Conservation (phyloP, 2,113 vertebrate genomes). For the Sander lucioperca region DNA sequence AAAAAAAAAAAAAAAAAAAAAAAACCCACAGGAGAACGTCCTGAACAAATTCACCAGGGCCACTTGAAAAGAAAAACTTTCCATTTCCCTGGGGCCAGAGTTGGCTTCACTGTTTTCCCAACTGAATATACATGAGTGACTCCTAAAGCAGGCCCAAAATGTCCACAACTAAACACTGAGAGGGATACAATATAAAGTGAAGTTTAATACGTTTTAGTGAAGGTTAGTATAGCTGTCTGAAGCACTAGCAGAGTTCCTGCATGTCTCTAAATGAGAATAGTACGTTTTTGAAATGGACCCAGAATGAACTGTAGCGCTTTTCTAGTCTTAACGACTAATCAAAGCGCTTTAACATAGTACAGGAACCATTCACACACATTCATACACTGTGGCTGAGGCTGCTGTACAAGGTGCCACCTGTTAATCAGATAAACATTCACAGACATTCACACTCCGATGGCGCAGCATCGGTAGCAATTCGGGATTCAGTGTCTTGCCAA, state of each 20-base stretch:
- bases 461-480: too few relatives aligned
- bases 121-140: neutral
- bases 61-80: neutral
- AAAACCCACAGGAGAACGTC: neutral
- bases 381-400: too few relatives aligned
- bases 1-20: too few relatives aligned
- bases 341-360: too few relatives aligned
- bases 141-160: constrained; percentile 5
- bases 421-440: too few relatives aligned
- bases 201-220: neutral
- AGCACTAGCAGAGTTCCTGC: neutral
- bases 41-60: neutral
- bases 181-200: neutral
- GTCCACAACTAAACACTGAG: neutral
- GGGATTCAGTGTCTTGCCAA: too few relatives aligned
- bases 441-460: too few relatives aligned
- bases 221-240: neutral
- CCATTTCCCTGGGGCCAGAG: neutral
- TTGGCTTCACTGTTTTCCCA: neutral
- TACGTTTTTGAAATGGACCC: neutral
- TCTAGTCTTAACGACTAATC: too few relatives aligned
- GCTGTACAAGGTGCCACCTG: too few relatives aligned
- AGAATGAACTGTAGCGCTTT: neutral
- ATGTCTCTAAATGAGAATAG: neutral
- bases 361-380: too few relatives aligned